phyloP scores from a whole-genome alignment of 2,113 vertebrate genomes.

The Mobula birostris region DNA sequence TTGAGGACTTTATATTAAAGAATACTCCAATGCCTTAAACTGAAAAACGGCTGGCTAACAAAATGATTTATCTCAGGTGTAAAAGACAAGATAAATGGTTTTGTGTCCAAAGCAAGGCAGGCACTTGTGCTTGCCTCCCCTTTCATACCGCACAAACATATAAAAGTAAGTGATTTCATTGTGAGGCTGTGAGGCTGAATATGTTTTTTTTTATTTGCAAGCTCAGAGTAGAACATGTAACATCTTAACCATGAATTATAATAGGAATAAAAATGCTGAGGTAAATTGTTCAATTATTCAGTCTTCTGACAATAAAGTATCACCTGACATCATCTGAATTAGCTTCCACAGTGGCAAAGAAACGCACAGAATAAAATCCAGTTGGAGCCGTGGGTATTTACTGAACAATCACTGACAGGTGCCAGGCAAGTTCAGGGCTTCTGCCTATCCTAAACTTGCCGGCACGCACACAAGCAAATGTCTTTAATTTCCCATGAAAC shows the following conservation, averaged over 20 bases:
- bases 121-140: neutral
- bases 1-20: conserved; percentile 5
- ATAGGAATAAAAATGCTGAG: neutral
- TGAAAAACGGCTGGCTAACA: conserved; percentile 15
- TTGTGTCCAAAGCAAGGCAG: neutral
- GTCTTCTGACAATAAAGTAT: neutral
- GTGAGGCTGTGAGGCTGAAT: neutral
- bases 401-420: no score
- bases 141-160: neutral
- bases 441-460: no score
- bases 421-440: no score
- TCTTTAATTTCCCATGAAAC: no score
- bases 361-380: neutral
- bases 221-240: neutral
- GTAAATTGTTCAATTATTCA: neutral
- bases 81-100: conserved; percentile 3
- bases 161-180: neutral
- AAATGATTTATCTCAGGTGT: conserved; percentile 12
- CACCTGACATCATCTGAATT: neutral
- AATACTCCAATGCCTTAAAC: conserved; percentile 9
- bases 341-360: neutral
- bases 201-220: neutral
- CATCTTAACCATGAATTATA: neutral
- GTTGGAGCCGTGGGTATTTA: no score
- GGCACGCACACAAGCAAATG: no score